phyloP scores from a whole-genome alignment of 2,797 vertebrate species.

The Acipenser transmontanus region DNA sequence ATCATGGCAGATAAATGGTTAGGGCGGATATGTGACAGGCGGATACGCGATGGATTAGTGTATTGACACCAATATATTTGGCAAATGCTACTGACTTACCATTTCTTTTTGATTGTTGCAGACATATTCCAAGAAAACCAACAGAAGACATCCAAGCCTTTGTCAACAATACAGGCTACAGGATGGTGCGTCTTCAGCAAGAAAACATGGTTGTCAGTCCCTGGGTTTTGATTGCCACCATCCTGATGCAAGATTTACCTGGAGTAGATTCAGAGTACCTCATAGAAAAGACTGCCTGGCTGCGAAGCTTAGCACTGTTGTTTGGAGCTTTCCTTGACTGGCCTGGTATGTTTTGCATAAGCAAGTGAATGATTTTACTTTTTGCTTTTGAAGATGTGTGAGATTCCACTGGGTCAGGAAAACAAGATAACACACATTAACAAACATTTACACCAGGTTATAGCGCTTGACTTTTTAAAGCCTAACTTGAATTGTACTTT shows the following conservation, averaged over 20 bases:
- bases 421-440: constrained; percentile 4
- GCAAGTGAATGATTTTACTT: not conserved
- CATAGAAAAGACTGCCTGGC: constrained; percentile 71
- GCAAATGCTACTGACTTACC: not conserved
- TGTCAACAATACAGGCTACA: constrained; percentile 75
- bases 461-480: not conserved
- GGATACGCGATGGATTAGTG: too few species aligned
- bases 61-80: too few species aligned
- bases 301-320: constrained; percentile 68
- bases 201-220: constrained; percentile 89
- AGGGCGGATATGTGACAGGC: not conserved
- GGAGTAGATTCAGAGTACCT: constrained; percentile 64
- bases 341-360: constrained; percentile 69
- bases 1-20: not conserved
- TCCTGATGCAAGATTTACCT: constrained; percentile 76
- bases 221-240: constrained; percentile 70
- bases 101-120: constrained; percentile 36
- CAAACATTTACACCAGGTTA: too few species aligned
- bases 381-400: not conserved
- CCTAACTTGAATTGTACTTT: not conserved
- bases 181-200: constrained; percentile 82
- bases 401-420: not conserved
- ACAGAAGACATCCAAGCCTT: constrained; percentile 68
- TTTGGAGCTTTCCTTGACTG: constrained; percentile 86
- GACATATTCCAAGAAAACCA: constrained; percentile 79